Percentiles rank a stretch among this genome's conserved stretches.
These are phyloP conservation scores for honey bee (Apis mellifera) DNA, from an alignment of 1,140 invertebrate species.

Conservation along the genomic window Amel_HAv3.1 CM009946.2:3699501-3700000, in stretches of 20 bases:
- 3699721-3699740: slow-evolving; percentile 20
- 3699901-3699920: slow-evolving; percentile 14
- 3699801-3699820: slow-evolving; percentile 22
- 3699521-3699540: slow-evolving; percentile 40
- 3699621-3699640: slow-evolving; percentile 48
- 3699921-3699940: slow-evolving; percentile 21
- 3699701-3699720: background rate
- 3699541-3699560: no score
- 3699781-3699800: slow-evolving; percentile 35
- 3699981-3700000: background rate
- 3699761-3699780: slow-evolving; percentile 29
- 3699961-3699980: background rate
- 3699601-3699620: slow-evolving; percentile 14
- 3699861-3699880: slow-evolving; percentile 59
- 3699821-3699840: slow-evolving; percentile 60
- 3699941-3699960: background rate
- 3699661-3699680: slow-evolving; percentile 43
- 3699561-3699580: background rate
- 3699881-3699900: background rate
- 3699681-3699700: slow-evolving; percentile 39
- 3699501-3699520: slow-evolving; percentile 3
- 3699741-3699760: slow-evolving; percentile 29
- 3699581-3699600: background rate
- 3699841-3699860: slow-evolving; percentile 57
- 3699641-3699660: slow-evolving; percentile 55